Evolutionary conservation across 2,888 invertebrate genomes (phyloP).

Genomic region (Odontocolon sp.): DNA sequence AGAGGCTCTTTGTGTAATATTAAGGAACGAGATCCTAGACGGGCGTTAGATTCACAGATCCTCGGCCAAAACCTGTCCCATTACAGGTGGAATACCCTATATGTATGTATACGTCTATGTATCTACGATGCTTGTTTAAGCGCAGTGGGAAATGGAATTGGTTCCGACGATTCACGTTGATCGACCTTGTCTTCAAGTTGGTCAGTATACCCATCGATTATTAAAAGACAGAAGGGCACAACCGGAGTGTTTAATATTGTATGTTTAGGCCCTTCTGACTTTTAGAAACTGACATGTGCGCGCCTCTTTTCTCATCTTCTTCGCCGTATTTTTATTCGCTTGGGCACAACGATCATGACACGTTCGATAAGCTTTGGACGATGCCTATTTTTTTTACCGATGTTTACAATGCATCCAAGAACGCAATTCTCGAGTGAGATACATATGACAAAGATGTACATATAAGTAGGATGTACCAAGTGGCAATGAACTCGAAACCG

Average conservation of each 20-base stretch:
- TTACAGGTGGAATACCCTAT: too few species aligned
- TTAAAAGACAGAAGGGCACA: too few species aligned
- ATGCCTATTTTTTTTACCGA: not conserved
- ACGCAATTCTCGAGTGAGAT: not conserved
- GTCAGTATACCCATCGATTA: not conserved
- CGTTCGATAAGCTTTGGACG: constrained; percentile 10
- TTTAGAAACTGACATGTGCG: not conserved
- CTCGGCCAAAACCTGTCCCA: too few species aligned
- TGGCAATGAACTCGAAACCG: not conserved
- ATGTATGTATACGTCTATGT: too few species aligned
- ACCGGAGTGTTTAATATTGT: too few species aligned
- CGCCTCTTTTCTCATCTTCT: not conserved
- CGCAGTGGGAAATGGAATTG: constrained; percentile 42
- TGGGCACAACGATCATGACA: constrained; percentile 22
- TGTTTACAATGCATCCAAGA: not conserved
- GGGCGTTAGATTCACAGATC: too few species aligned
- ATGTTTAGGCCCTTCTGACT: too few species aligned
- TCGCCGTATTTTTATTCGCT: not conserved
- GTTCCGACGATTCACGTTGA: constrained; percentile 42
- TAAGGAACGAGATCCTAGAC: too few species aligned
- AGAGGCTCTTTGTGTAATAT: too few species aligned
- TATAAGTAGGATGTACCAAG: not conserved
- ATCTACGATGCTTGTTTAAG: constrained; percentile 22
- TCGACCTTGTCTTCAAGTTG: constrained; percentile 3
- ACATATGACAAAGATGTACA: too few species aligned